Conservation (phyloP, 1,140 invertebrate genomes). For the Copidosoma floridanum region DNA sequence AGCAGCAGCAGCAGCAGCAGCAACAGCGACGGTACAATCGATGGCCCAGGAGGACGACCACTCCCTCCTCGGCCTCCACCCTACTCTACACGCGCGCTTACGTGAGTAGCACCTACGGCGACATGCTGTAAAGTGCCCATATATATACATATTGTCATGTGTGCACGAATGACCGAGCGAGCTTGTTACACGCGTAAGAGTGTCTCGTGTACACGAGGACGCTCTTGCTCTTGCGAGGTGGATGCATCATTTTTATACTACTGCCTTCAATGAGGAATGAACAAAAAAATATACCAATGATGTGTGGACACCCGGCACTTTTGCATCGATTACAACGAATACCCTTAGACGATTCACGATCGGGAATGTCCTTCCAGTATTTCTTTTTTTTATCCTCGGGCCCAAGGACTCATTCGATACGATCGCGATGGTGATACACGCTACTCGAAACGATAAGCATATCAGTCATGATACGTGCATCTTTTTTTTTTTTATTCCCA, state of each 20-base stretch:
- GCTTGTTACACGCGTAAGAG: too few relatives aligned
- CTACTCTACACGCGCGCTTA: constrained; percentile 24
- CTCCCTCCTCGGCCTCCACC: constrained; percentile 18
- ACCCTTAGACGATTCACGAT: too few relatives aligned
- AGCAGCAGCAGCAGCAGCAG: constrained; percentile 8
- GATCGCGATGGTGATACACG: constrained; percentile 23
- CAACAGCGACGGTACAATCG: constrained; percentile 4
- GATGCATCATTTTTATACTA: neutral
- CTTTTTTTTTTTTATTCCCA: too few relatives aligned
- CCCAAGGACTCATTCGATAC: too few relatives aligned
- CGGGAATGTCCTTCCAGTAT: too few relatives aligned
- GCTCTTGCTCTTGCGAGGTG: neutral
- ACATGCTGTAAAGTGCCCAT: constrained; percentile 19
- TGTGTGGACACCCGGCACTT: too few relatives aligned
- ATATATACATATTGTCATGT: neutral
- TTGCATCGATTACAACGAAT: too few relatives aligned
- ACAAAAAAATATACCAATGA: too few relatives aligned
- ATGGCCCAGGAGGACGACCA: constrained; percentile 12
- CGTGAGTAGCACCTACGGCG: constrained; percentile 23
- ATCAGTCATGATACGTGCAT: constrained; percentile 38
- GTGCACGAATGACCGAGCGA: neutral
- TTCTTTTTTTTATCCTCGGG: too few relatives aligned
- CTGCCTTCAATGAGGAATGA: too few relatives aligned
- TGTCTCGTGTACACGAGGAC: neutral
- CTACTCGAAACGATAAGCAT: constrained; percentile 43